Conservation (phyloP, 1,140 invertebrate species). For the Nephotettix cincticeps region DNA sequence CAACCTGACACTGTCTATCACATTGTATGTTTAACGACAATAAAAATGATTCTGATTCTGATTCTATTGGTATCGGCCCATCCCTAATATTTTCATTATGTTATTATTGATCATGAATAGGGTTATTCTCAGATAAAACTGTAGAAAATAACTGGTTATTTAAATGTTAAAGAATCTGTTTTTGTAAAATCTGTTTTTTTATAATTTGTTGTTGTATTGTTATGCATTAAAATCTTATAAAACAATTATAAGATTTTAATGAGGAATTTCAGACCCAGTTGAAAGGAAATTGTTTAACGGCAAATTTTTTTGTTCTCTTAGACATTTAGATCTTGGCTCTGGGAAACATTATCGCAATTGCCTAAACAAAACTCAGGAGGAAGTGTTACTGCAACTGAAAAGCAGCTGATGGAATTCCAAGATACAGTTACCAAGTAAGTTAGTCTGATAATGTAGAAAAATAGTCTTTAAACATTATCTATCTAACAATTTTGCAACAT, state of each 20-base stretch:
- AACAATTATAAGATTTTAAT: conserved; percentile 12
- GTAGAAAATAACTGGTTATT: neutral
- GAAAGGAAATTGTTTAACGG: conserved; percentile 24
- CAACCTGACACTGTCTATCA: no score
- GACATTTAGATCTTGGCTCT: conserved; percentile 68
- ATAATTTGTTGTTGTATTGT: neutral
- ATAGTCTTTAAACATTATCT: no score
- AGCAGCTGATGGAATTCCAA: conserved; percentile 85
- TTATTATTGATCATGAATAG: no score
- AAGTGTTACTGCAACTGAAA: conserved; percentile 71
- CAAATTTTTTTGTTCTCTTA: conserved; percentile 45
- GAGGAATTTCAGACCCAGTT: neutral
- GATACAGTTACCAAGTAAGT: conserved; percentile 66
- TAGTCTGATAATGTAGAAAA: no score
- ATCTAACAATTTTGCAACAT: no score
- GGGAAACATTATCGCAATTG: conserved; percentile 68
- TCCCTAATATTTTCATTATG: no score
- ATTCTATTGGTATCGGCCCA: no score
- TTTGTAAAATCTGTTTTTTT: neutral
- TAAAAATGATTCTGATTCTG: no score
- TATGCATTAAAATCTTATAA: conserved; percentile 25
- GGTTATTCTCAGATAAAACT: neutral
- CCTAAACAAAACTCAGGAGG: conserved; percentile 74
- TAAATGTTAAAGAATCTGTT: neutral
- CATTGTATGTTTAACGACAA: no score